phyloP scores from a whole-genome alignment of 2,113 vertebrate genomes.

The Rhynchopsitta pachyrhyncha region DNA sequence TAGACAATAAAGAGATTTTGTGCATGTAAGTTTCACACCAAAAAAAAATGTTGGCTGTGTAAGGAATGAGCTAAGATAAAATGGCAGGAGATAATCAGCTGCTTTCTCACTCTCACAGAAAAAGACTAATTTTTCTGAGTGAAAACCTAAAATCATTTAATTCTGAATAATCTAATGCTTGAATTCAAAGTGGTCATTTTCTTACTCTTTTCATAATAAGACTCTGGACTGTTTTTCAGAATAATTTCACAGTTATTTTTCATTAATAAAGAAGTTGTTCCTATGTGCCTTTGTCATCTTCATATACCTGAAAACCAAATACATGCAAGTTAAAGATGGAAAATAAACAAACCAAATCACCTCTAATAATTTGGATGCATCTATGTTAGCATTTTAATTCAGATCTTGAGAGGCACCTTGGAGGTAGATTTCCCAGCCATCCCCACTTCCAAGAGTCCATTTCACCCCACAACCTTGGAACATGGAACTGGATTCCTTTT shows the following conservation, averaged over 20 bases:
- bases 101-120: background rate
- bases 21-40: background rate
- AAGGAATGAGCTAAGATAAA: constrained; percentile 40
- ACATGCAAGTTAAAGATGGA: background rate
- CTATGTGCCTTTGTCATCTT: constrained; percentile 25
- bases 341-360: background rate
- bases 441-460: background rate
- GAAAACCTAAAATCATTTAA: background rate
- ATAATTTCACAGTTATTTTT: constrained; percentile 12
- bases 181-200: background rate
- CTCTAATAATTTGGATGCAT: background rate
- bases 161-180: background rate
- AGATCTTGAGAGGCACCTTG: background rate
- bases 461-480: background rate
- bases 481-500: background rate
- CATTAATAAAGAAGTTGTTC: constrained; percentile 21
- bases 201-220: constrained; percentile 29
- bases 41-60: constrained; percentile 1
- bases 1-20: background rate
- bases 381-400: background rate
- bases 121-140: rapidly evolving
- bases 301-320: constrained; percentile 46
- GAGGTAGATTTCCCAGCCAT: background rate
- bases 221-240: background rate
- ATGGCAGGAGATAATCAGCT: background rate